These are phyloP conservation scores for Limulus polyphemus DNA, from an alignment of 2,888 invertebrate genomes.

Conservation along the genomic window DNA sequence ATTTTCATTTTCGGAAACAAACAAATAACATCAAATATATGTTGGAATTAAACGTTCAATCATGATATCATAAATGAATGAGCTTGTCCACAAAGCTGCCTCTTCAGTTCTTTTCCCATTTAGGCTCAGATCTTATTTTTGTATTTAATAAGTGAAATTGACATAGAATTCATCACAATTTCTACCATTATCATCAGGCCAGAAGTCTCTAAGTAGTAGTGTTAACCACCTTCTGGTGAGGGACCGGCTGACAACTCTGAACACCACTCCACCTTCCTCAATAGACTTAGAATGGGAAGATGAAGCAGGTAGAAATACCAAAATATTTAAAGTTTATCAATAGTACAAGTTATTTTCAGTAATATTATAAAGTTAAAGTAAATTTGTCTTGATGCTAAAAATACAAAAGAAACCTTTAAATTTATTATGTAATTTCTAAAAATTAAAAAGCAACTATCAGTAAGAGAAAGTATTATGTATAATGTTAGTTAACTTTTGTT, in stretches of 20 bases:
- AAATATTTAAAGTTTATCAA: no score
- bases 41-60: no score
- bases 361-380: no score
- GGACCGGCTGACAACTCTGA: constrained; percentile 6
- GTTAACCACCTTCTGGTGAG: constrained; percentile 3
- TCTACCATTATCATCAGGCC: background rate
- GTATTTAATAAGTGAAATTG: background rate
- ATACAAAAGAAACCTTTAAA: no score
- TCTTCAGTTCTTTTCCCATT: background rate
- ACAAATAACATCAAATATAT: no score
- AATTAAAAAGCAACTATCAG: no score
- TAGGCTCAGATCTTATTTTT: background rate
- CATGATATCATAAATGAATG: background rate
- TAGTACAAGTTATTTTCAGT: no score
- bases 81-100: background rate
- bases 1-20: no score
- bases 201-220: constrained; percentile 2
- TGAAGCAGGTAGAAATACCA: constrained; percentile 39
- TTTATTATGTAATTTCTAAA: no score
- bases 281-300: constrained; percentile 59
- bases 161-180: background rate
- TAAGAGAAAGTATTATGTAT: no score
- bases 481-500: no score
- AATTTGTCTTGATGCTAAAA: no score
- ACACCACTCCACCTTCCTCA: constrained; percentile 49